These are phyloP conservation scores for Bradypus variegatus DNA, from an alignment of 2,797 vertebrate species.

Conservation along the genomic window DNA sequence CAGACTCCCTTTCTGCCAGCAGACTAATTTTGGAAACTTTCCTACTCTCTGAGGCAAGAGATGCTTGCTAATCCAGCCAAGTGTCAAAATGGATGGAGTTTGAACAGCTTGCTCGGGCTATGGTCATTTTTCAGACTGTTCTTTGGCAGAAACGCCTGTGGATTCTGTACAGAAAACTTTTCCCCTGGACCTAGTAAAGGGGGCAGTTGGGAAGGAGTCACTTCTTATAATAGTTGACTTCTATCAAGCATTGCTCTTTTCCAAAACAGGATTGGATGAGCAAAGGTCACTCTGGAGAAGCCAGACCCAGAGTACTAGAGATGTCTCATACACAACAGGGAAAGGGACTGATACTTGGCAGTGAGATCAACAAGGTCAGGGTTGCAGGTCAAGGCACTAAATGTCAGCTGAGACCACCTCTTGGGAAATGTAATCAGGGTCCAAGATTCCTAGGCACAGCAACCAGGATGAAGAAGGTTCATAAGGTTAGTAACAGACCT, in stretches of 20 bases:
- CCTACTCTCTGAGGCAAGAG: slow-evolving; percentile 41
- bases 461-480: neutral
- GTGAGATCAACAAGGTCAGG: neutral
- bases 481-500: rapidly evolving
- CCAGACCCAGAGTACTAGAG: neutral
- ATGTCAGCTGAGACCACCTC: neutral
- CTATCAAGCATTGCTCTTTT: neutral
- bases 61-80: slow-evolving; percentile 36
- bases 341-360: neutral
- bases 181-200: neutral
- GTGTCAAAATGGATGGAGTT: slow-evolving; percentile 41
- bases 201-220: neutral
- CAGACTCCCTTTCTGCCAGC: slow-evolving; percentile 39
- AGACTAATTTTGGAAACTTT: slow-evolving; percentile 37
- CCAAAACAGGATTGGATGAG: neutral
- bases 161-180: neutral
- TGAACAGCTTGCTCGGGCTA: neutral
- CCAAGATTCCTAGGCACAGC: neutral
- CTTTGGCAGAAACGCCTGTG: neutral
- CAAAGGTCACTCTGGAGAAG: neutral
- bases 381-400: neutral
- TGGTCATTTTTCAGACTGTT: slow-evolving; percentile 1
- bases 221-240: neutral
- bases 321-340: neutral
- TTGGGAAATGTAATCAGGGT: neutral